Conservation (phyloP, 2,113 vertebrate genomes). For the Ramphastos sulfuratus region DNA sequence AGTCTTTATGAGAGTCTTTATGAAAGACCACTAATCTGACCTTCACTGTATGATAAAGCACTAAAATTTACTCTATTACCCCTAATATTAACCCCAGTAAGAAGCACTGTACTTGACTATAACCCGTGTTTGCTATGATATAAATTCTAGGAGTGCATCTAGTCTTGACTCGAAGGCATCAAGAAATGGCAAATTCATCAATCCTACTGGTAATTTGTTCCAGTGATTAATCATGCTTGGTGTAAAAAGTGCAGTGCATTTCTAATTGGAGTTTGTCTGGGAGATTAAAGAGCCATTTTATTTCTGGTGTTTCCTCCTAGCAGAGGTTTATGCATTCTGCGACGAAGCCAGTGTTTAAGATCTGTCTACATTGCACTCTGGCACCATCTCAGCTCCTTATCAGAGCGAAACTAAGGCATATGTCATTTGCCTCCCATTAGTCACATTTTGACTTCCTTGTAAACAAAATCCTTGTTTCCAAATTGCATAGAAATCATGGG, state of each 20-base stretch:
- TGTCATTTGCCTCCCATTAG: background rate
- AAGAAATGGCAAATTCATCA: constrained; percentile 29
- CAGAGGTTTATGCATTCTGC: constrained; percentile 36
- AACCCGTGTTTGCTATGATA: background rate
- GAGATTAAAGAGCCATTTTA: constrained; percentile 39
- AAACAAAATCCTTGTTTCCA: background rate
- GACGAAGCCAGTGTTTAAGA: background rate
- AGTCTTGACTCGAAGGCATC: background rate
- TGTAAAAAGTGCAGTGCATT: constrained; percentile 13
- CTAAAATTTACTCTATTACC: background rate
- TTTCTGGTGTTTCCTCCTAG: constrained; percentile 23
- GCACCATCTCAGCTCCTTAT: background rate
- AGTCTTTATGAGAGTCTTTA: background rate
- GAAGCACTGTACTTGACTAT: background rate
- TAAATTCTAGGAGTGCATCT: background rate
- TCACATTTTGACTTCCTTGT: background rate
- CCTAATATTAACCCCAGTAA: background rate
- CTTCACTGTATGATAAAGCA: background rate
- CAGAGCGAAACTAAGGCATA: background rate
- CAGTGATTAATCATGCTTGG: constrained; percentile 27
- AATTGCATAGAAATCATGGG: background rate
- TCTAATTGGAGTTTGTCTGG: constrained; percentile 52
- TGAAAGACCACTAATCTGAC: background rate
- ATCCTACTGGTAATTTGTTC: constrained; percentile 13
- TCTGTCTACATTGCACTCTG: constrained; percentile 5